These are phyloP conservation scores for Anas flavirostris DNA, from an alignment of 2,797 vertebrate species.

Conservation along the genomic window DNA sequence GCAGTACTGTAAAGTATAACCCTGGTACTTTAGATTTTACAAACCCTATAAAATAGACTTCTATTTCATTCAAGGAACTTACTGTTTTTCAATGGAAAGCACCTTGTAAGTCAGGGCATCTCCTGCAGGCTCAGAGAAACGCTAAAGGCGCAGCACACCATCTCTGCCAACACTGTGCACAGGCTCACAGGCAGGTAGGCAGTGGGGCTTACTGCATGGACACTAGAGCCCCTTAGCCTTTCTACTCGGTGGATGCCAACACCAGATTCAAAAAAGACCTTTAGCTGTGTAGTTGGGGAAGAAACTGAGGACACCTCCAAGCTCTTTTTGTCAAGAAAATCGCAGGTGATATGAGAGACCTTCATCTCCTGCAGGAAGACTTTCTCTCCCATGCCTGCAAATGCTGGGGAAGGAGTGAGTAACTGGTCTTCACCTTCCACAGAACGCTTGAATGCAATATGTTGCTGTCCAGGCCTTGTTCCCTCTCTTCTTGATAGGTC, in stretches of 20 bases:
- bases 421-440: not conserved
- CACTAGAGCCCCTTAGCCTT: not conserved
- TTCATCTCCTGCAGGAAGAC: not conserved
- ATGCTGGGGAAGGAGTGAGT: not conserved
- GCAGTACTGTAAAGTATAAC: not conserved
- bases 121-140: not conserved
- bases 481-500: not conserved
- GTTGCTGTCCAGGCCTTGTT: not conserved
- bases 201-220: not conserved
- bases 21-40: not conserved
- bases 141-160: not conserved
- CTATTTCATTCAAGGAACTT: not conserved
- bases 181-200: not conserved
- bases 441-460: not conserved
- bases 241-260: fast-evolving
- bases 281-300: not conserved
- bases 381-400: not conserved
- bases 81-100: not conserved
- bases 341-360: not conserved
- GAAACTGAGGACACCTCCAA: fast-evolving
- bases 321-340: not conserved
- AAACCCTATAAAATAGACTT: not conserved
- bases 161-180: fast-evolving
- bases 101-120: not conserved
- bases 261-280: not conserved